Conservation (phyloP, 1,140 invertebrate species). For the Zaprionus ghesquierei region DNA sequence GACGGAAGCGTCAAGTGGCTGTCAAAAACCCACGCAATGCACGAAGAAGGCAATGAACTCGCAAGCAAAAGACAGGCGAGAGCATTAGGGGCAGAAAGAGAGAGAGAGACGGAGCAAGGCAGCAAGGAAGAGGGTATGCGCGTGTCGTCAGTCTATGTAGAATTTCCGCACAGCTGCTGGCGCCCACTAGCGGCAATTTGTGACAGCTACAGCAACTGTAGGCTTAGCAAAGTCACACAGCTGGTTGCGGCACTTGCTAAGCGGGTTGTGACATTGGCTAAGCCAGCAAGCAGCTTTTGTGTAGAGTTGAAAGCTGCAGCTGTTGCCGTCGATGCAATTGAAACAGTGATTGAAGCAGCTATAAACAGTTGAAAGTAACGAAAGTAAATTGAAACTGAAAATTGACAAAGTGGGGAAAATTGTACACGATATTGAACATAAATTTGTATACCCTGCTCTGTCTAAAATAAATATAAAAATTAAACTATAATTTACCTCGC, state of each 20-base stretch:
- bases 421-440: no score
- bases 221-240: not conserved
- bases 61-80: not conserved
- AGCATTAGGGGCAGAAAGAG: not conserved
- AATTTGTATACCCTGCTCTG: not conserved
- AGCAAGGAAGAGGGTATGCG: not conserved
- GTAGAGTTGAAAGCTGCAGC: constrained; percentile 3
- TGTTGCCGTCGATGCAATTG: not conserved
- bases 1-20: constrained; percentile 49
- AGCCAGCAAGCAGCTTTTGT: not conserved
- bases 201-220: no score
- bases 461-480: not conserved
- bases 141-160: not conserved
- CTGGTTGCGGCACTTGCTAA: not conserved
- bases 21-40: constrained; percentile 62
- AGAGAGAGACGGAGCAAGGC: not conserved
- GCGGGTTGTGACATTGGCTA: not conserved
- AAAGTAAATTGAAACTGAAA: not conserved
- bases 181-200: constrained; percentile 12
- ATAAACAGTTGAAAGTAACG: no score
- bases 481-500: not conserved
- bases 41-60: constrained; percentile 50
- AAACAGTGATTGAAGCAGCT: not conserved
- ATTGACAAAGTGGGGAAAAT: no score
- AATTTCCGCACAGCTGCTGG: not conserved